Percentiles rank a stretch among this genome's conserved stretches.
phyloP scores from a whole-genome alignment of 92 coral and sea anemone genomes.

The Actinostola sp. region DNA sequence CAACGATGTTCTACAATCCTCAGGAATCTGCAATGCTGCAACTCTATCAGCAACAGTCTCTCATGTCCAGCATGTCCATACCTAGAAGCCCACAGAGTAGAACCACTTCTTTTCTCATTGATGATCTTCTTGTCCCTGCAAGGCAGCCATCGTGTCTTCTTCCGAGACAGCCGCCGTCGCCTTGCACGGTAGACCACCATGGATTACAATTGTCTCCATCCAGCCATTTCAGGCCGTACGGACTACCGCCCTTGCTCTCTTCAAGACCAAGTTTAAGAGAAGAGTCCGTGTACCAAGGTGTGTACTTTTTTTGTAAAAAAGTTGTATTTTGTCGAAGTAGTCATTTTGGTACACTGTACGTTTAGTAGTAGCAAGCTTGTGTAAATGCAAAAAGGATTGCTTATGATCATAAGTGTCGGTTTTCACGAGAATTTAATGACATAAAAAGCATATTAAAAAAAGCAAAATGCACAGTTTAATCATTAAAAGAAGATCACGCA shows the following conservation, averaged over 20 bases:
- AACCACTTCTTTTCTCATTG: conserved; percentile 50
- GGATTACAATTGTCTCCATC: conserved; percentile 5
- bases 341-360: too few species aligned
- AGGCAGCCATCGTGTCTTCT: conserved; percentile 59
- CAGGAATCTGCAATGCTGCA: conserved; percentile 67
- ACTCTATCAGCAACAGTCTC: conserved; percentile 48
- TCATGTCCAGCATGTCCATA: conserved; percentile 41
- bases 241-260: conserved; percentile 39
- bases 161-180: conserved; percentile 55
- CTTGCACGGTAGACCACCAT: conserved; percentile 33
- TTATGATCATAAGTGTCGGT: too few species aligned
- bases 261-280: conserved; percentile 13
- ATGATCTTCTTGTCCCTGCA: conserved; percentile 48
- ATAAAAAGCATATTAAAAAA: too few species aligned
- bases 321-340: too few species aligned
- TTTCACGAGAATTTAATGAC: too few species aligned
- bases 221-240: conserved; percentile 28
- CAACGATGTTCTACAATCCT: conserved; percentile 54
- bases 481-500: too few species aligned
- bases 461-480: too few species aligned
- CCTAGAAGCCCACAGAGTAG: conserved; percentile 54
- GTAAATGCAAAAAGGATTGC: too few species aligned
- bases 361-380: too few species aligned
- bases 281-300: conserved; percentile 39
- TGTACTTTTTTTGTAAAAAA: too few species aligned